A percentile compares a stretch with the other conserved stretches of the same genome.
Evolutionary conservation across 2,113 vertebrate genomes (phyloP).

Genomic region (Aspidoscelis tigris): DNA sequence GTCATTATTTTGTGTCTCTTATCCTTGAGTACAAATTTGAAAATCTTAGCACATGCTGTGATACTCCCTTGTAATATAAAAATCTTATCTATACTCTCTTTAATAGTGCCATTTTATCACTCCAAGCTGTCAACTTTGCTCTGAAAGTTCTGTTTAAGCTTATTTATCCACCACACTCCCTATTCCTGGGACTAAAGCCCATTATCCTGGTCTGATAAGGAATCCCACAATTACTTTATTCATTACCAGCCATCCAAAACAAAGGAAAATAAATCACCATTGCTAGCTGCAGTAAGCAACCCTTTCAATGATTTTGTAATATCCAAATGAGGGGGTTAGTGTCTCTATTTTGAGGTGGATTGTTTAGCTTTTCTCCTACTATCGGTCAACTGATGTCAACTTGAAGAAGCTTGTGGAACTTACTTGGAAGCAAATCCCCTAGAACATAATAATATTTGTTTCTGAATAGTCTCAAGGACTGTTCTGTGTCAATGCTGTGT

Average conservation of each 20-base stretch:
- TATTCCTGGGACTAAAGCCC: conserved; percentile 1
- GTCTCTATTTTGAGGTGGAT: neutral
- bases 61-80: conserved; percentile 41
- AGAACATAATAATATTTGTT: neutral
- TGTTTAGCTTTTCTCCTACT: neutral
- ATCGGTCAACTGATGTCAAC: too few relatives aligned
- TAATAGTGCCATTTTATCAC: conserved; percentile 56
- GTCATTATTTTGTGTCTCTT: conserved; percentile 47
- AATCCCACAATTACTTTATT: conserved; percentile 37
- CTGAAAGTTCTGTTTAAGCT: conserved; percentile 45
- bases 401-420: neutral
- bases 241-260: conserved; percentile 30
- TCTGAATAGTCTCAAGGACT: neutral
- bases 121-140: conserved; percentile 50
- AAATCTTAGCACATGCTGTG: conserved; percentile 40
- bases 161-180: conserved; percentile 6
- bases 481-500: too few relatives aligned
- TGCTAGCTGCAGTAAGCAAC: conserved; percentile 11
- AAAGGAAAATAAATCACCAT: conserved; percentile 47
- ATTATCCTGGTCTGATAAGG: conserved; percentile 29
- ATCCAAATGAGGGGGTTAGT: neutral
- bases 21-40: conserved; percentile 49
- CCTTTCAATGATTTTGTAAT: neutral
- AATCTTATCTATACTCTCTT: conserved; percentile 53
- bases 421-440: neutral